phyloP scores from a whole-genome alignment of 1,140 invertebrate genomes.

The Eueides isabella region DNA sequence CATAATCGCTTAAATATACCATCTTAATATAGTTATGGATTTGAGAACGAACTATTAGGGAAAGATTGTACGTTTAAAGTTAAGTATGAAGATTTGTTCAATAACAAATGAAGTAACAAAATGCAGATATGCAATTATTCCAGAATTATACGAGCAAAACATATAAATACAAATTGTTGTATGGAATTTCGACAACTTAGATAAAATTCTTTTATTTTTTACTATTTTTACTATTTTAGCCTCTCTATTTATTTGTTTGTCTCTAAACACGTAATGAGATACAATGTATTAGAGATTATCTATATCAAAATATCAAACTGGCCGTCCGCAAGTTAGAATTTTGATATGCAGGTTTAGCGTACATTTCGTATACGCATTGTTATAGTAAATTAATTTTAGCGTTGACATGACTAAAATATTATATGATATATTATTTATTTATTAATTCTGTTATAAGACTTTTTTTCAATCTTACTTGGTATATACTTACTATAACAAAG shows the following conservation, averaged over 20 bases:
- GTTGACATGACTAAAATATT: background rate
- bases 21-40: too few species aligned
- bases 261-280: background rate
- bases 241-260: background rate
- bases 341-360: background rate
- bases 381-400: background rate
- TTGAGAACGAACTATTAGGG: too few species aligned
- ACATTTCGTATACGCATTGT: background rate
- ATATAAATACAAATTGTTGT: too few species aligned
- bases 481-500: too few species aligned
- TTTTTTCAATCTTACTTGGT: background rate
- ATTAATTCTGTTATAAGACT: background rate
- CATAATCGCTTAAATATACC: too few species aligned
- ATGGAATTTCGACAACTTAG: background rate
- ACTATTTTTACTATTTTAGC: background rate
- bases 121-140: too few species aligned
- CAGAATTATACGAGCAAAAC: too few species aligned
- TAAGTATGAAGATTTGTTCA: too few species aligned
- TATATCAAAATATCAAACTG: background rate
- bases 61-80: too few species aligned
- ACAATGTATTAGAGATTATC: background rate
- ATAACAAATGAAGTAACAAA: too few species aligned
- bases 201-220: background rate
- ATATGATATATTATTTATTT: background rate
- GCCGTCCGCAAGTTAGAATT: background rate